Percentiles rank a stretch among this genome's conserved stretches.
Evolutionary conservation across 1,140 invertebrate genomes (phyloP).

Genomic region (Hylyphantes graminicola): DNA sequence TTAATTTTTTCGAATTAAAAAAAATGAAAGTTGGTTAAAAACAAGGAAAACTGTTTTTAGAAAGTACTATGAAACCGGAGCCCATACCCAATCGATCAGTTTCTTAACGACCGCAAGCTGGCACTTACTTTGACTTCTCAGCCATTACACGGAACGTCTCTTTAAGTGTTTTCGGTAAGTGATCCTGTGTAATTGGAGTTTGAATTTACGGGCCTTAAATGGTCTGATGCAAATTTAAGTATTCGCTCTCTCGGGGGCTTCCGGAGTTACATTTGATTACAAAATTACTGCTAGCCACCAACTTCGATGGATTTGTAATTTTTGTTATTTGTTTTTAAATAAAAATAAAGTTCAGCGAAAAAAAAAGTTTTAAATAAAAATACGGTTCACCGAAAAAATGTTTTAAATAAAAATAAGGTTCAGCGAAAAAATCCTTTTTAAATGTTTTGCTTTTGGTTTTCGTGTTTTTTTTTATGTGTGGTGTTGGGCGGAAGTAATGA

Average conservation of each 20-base stretch:
- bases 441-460: not conserved
- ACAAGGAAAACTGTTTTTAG: no score
- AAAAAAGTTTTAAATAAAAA: no score
- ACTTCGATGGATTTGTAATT: no score
- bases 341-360: no score
- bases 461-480: not conserved
- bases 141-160: conserved; percentile 15
- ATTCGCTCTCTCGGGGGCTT: conserved; percentile 10
- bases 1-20: no score
- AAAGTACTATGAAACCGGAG: no score
- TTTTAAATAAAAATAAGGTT: no score
- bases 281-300: not conserved
- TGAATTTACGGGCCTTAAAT: conserved; percentile 42
- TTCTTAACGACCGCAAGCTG: conserved; percentile 22
- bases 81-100: no score
- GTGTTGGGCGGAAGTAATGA: not conserved
- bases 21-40: no score
- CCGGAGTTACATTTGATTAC: not conserved
- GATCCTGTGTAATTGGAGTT: conserved; percentile 36
- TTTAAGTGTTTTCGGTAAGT: conserved; percentile 19
- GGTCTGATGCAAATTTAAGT: conserved; percentile 42
- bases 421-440: no score
- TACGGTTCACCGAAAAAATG: no score
- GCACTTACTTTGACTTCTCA: conserved; percentile 3
- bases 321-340: not conserved